Base-by-base conservation (phyloP, 1,140 invertebrate genomes). In the Phthorimaea operculella region DNA sequence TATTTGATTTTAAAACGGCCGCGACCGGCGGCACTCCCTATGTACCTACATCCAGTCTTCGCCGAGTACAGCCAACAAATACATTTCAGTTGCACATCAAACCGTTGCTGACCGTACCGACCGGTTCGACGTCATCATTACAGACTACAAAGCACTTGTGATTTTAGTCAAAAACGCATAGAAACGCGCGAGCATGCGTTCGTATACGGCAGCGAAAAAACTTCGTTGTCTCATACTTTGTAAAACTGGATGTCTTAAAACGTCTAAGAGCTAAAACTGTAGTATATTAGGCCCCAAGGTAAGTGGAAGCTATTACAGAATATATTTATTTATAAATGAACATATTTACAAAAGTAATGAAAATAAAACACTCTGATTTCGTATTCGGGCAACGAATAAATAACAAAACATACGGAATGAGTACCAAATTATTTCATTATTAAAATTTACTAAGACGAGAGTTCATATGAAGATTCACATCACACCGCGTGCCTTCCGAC, bases 351-450 rank as follows among this genome's bases (percentile, higher is more conserved):
- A 15, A 15, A 47, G 39, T 47, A 16, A 47, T 15, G 7, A 16
- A 47, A 47, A 47, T 47, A 47, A 47, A 47, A 47, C 21, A 28
- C 44, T 47, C 3, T 45, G 10, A 47, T 47, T 16, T 17, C 11
- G n/a, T 14, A 39, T 39, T 1, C 36, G 36, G 21, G 15, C 48
- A 50, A 28, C 21, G 21, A 28, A 50, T 50, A 50, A 50, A 50
- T 50, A 50, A 50, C 48, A 28, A 9, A 50, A 50, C 48, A 28
- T 50, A 47, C 16, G 48, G 48, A 50, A 50, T 50, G 48, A 50
- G 48, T 54, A 15, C 44, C 42, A 33, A 16, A 18, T 12, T 4
- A 39, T 39, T 39, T 39, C 10, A 39, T 12, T 34, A 34, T 34
- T 39, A 39, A 39, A 39, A 39, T 39, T 10, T 39, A 12, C 3